These are phyloP conservation scores for Caenorhabditis plicata DNA, from an alignment of 2,888 invertebrate species.

Conservation along the genomic window DNA sequence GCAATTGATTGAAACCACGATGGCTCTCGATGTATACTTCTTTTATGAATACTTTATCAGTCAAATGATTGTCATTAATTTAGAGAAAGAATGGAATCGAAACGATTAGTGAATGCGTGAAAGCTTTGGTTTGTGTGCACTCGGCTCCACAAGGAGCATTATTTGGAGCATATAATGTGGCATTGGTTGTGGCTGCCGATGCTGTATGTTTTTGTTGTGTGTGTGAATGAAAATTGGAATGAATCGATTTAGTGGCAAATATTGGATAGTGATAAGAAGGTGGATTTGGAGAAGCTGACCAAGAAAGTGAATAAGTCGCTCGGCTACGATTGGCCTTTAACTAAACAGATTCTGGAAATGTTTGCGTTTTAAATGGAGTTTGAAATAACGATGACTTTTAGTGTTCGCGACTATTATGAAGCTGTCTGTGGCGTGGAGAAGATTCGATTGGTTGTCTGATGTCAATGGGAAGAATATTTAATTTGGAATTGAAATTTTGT, in stretches of 20 bases:
- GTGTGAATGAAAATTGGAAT: too few species aligned
- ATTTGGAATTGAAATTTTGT: too few species aligned
- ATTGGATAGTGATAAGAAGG: slow-evolving; percentile 11
- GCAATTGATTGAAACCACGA: slow-evolving; percentile 13
- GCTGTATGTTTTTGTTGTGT: too few species aligned
- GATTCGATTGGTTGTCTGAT: too few species aligned
- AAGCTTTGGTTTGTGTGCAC: slow-evolving; percentile 10
- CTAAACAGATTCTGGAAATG: slow-evolving; percentile 17
- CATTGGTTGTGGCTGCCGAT: slow-evolving; percentile 28
- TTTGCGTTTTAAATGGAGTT: slow-evolving; percentile 1
- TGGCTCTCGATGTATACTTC: slow-evolving; percentile 13
- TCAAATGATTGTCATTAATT: not conserved
- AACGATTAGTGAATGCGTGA: slow-evolving; percentile 19
- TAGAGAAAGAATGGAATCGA: slow-evolving; percentile 9
- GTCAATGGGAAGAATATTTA: too few species aligned
- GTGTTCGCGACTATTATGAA: slow-evolving; percentile 16
- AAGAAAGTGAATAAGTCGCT: slow-evolving; percentile 26
- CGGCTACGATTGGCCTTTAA: slow-evolving; percentile 13
- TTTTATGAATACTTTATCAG: too few species aligned
- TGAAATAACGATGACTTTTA: slow-evolving; percentile 2
- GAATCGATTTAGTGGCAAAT: too few species aligned
- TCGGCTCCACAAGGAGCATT: slow-evolving; percentile 23
- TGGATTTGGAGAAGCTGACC: slow-evolving; percentile 12
- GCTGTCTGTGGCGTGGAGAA: slow-evolving; percentile 24
- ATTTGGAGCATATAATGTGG: slow-evolving; percentile 24